Base-by-base conservation (phyloP, 2,888 invertebrate genomes). In the Linyphia triangularis region DNA sequence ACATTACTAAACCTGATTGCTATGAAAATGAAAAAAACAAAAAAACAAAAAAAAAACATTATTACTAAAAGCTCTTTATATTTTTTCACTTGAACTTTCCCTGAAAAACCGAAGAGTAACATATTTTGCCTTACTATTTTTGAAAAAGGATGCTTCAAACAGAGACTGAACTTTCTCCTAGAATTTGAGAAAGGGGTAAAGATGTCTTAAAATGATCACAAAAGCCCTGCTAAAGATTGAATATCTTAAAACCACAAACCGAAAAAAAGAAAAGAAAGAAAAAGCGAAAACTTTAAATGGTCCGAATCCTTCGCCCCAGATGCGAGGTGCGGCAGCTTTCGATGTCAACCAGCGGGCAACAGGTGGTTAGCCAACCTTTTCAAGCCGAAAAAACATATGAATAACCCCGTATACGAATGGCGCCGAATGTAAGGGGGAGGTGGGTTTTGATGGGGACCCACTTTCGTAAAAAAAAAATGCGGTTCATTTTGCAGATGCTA, bases 351-450 rank as follows among this genome's bases (percentile, higher is more conserved):
- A 30, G 9, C 65, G 9, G 26, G 9, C 33, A 81, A 81, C 81
- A 81, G 81, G 81, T 81, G 79, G 81, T 37, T 81, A 81, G 70
- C 81, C 81, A 69, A 81, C 69, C 81, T 81, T 81, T 81, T 43
- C 69, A 26, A 69, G 33, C 16, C 33, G 30, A 51, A 22, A 24
- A 13, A 22, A 33, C 16, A 28, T n/a, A 33, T 30, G 67, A 33
- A 33, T 67, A n/a, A 16, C 30, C 9, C 43, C 43, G 43, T 7
- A 28, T n/a, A 33, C 16, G 67, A 33, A 33, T 67, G 5, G 26
- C 30, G 4, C 43, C 43, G 43, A 16, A 16, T 33, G 9, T 33
- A 33, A 43, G 28, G 59, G 33, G 28, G n/a, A 37, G 22, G 5
- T 59, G n/a, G 57, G 59, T 61, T 26, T 16, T 40, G 24, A 22